A percentile compares a stretch with the other conserved stretches of the same genome.
phyloP scores from a whole-genome alignment of 2,888 invertebrate genomes.

The Laothoe populi region DNA sequence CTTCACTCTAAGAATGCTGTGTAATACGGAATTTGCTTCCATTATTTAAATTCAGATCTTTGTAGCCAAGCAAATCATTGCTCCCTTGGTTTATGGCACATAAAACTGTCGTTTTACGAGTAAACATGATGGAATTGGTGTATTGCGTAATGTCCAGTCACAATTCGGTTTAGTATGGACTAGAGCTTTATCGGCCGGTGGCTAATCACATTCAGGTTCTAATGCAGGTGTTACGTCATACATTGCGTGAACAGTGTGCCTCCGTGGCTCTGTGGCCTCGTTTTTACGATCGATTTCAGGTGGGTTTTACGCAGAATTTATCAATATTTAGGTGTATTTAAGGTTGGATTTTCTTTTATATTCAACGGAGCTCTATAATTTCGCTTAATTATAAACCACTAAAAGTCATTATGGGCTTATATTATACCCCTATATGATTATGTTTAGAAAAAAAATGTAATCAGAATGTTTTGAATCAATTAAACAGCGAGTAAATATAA shows the following conservation, averaged over 20 bases:
- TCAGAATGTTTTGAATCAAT: not conserved
- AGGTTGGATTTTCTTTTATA: not conserved
- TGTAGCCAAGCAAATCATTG: slow-evolving; percentile 1
- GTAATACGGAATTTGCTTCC: not conserved
- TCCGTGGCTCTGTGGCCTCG: slow-evolving; percentile 36
- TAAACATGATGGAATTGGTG: not conserved
- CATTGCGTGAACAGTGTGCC: slow-evolving; percentile 53
- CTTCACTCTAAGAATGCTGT: not conserved
- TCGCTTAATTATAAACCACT: not conserved
- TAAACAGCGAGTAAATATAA: not conserved
- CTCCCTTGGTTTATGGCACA: not conserved
- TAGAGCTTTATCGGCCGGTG: slow-evolving; percentile 29
- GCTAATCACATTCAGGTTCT: slow-evolving; percentile 60
- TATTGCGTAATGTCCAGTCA: not conserved
- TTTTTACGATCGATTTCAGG: slow-evolving; percentile 18
- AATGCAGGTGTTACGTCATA: slow-evolving; percentile 50
- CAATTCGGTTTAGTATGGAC: not conserved
- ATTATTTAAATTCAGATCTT: slow-evolving; percentile 7
- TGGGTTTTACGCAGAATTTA: slow-evolving; percentile 10
- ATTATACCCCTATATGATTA: not conserved
- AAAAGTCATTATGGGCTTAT: not conserved
- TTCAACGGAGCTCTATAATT: not conserved
- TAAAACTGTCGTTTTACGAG: slow-evolving; percentile 10
- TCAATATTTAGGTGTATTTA: not conserved
- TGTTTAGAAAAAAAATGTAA: not conserved